Evolutionary conservation across 2,888 invertebrate species (phyloP).

Genomic region (Micropterix aruncella): DNA sequence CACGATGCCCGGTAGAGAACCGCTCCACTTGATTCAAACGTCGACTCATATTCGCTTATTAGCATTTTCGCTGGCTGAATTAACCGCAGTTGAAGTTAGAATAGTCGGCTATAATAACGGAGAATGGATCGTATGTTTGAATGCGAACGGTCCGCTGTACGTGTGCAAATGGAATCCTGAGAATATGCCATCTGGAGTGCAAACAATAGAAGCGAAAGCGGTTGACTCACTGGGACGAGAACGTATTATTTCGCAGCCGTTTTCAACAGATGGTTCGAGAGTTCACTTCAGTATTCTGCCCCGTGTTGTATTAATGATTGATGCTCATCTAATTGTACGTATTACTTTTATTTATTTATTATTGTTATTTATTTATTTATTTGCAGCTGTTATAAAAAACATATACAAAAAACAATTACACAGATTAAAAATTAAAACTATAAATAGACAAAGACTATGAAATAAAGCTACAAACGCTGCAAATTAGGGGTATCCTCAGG

Average conservation of each 20-base stretch:
- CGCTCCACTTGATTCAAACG: conserved; percentile 43
- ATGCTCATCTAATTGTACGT: conserved; percentile 60
- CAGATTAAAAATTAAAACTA: too few relatives aligned
- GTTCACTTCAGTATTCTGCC: conserved; percentile 51
- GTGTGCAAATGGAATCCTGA: conserved; percentile 58
- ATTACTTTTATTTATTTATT: conserved; percentile 4
- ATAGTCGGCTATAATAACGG: conserved; percentile 38
- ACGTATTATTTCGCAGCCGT: conserved; percentile 47
- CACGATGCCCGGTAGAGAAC: conserved; percentile 59
- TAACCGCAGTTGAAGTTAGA: conserved; percentile 49
- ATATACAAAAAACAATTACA: too few relatives aligned
- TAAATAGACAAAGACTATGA: too few relatives aligned
- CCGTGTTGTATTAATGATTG: conserved; percentile 62
- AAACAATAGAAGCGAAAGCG: conserved; percentile 47
- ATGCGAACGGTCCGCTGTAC: conserved; percentile 55
- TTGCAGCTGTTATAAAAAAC: too few relatives aligned
- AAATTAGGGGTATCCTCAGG: too few relatives aligned
- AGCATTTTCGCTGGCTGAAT: conserved; percentile 55
- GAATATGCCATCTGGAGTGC: conserved; percentile 47
- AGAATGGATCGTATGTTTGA: conserved; percentile 46
- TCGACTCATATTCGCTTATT: conserved; percentile 75
- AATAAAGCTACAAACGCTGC: too few relatives aligned
- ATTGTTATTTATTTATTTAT: too few relatives aligned
- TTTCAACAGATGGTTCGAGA: conserved; percentile 61
- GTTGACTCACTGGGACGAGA: conserved; percentile 42